These are phyloP conservation scores for Pterocles gutturalis DNA, from an alignment of 2,113 vertebrate genomes.

Conservation along the genomic window DNA sequence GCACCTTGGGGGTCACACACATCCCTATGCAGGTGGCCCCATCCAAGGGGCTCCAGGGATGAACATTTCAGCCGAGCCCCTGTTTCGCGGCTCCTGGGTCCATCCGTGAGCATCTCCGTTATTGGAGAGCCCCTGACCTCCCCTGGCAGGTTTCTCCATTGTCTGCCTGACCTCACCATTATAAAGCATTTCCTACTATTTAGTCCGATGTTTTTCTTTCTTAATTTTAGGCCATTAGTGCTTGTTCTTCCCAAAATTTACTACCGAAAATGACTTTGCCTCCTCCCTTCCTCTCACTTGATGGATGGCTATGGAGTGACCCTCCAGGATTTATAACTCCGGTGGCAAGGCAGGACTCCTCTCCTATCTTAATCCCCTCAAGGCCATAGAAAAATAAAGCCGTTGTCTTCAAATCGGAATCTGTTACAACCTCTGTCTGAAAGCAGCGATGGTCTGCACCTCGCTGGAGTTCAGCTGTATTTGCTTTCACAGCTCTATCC, in stretches of 20 bases:
- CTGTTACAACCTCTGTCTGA: background rate
- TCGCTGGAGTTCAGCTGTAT: background rate
- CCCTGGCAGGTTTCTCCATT: conserved; percentile 57
- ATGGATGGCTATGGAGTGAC: conserved; percentile 58
- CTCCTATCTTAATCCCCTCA: conserved; percentile 47
- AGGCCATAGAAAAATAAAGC: conserved; percentile 23
- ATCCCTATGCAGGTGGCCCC: too few relatives aligned
- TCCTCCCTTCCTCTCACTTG: conserved; percentile 70
- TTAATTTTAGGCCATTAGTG: conserved; percentile 73
- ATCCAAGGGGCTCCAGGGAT: accelerated
- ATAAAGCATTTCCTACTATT: conserved; percentile 76
- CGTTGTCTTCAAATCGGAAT: background rate
- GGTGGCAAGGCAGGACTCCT: background rate
- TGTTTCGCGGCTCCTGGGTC: accelerated
- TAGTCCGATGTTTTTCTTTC: conserved; percentile 74
- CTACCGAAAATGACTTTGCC: conserved; percentile 58
- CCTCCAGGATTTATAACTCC: conserved; percentile 61
- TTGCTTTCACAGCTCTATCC: background rate
- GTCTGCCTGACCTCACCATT: conserved; percentile 64
- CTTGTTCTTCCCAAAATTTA: conserved; percentile 74
- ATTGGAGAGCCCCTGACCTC: conserved; percentile 52
- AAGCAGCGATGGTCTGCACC: background rate
- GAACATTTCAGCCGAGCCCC: background rate
- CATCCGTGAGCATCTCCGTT: background rate
- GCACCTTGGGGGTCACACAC: background rate